Percentiles rank a stretch among this genome's conserved stretches.
phyloP scores from a whole-genome alignment of 2,888 invertebrate species.

The Nemurella pictetii region DNA sequence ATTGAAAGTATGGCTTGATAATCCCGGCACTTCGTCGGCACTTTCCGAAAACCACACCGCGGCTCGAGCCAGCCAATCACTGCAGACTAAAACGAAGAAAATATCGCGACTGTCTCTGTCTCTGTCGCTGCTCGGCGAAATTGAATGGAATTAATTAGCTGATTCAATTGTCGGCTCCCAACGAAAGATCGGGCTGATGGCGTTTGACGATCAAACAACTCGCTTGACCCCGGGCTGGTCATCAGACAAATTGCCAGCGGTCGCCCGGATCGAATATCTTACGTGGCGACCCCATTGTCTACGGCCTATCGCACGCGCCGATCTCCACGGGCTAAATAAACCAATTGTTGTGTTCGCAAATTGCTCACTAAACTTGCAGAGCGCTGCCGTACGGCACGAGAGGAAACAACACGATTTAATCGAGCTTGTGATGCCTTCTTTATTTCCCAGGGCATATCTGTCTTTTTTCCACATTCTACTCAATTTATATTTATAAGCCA shows the following conservation, averaged over 20 bases:
- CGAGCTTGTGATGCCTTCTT: background rate
- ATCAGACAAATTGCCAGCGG: slow-evolving; percentile 20
- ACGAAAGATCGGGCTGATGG: background rate
- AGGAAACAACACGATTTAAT: no score
- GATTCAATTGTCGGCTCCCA: slow-evolving; percentile 23
- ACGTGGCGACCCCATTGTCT: background rate
- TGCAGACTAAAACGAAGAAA: background rate
- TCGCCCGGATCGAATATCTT: slow-evolving; percentile 14
- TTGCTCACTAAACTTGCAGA: background rate
- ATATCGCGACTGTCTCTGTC: background rate
- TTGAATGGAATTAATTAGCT: slow-evolving; percentile 28
- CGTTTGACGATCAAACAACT: slow-evolving; percentile 25
- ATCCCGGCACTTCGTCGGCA: no score
- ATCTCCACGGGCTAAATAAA: background rate
- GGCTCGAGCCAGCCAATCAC: no score
- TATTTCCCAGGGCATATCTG: background rate
- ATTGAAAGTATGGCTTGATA: no score
- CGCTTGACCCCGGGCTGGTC: slow-evolving; percentile 1
- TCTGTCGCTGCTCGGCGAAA: background rate
- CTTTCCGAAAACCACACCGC: no score
- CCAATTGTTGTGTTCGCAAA: background rate
- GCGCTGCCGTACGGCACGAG: background rate
- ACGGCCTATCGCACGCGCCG: background rate
- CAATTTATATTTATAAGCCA: background rate
- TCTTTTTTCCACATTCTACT: background rate